Evolutionary conservation across 2,113 vertebrate genomes (phyloP), one percentile per base, ranked within the genome.

Genomic region (Aptenodytes forsteri): DNA sequence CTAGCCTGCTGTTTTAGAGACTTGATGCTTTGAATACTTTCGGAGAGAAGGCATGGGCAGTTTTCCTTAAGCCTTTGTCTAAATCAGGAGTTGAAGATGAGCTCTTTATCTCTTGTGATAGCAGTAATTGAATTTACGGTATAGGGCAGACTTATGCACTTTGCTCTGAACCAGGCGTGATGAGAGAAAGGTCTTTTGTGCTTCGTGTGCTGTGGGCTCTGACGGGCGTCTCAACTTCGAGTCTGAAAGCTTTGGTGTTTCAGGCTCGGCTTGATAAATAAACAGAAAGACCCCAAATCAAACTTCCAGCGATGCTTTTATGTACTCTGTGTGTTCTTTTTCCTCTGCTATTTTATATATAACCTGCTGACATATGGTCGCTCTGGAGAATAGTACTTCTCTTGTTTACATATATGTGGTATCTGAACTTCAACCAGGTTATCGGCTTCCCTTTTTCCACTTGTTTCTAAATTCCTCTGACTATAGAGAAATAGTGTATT

Each of bases 71-170:
- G 46, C 27, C 12, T 87, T 83, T 70, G 76, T 70, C 54, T 80
- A 50, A 61, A 46, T 27, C 3, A 18, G n/a, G 32, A 71, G 34
- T 34, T 71, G 76, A 82, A 91, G 71, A 59, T 26, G 64, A 81
- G 23, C 47, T 91, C 40, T 32, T 18, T 38, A 2, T 66, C n/a
- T 59, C 27, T 52, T 16, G 47, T 56, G 55, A 29, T 15, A n/a
- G 23, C 42, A 38, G 22, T 18, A 66, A 23, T 5, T 87, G 59
- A 80, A 72, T 58, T 59, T 64, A 26, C 17, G 55, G 62, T 23
- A 4, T 6, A 22, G 44, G 52, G 11, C n/a, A 87, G 70, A 13
- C 0, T 0, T 16, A 34, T 0, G 21, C 4, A 11, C 54, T 49
- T 76, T 62, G 5, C 23, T 40, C 27, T 56, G 47, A 88, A 38